A percentile compares a stretch with the other conserved stretches of the same genome.
Evolutionary conservation across 2,113 vertebrate species (phyloP).

Genomic region (Pteropus alecto): DNA sequence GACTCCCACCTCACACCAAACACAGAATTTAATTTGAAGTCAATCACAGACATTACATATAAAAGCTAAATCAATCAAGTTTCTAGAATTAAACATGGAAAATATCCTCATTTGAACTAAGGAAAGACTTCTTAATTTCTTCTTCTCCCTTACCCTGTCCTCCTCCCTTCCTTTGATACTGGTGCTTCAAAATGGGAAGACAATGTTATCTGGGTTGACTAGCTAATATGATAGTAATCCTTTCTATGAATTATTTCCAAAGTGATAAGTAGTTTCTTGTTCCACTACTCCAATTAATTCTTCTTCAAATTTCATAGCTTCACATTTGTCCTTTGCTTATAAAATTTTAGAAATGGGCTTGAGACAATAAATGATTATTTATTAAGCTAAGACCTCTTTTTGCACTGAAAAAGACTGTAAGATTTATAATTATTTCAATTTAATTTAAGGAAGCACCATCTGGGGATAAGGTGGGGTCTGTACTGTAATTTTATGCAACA

Average conservation of each 20-base stretch:
- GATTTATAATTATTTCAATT: background rate
- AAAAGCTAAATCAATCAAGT: background rate
- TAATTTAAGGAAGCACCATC: background rate
- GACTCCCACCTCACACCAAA: background rate
- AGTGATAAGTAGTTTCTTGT: background rate
- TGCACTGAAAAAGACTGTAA: background rate
- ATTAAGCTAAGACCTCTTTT: background rate
- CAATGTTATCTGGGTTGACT: background rate
- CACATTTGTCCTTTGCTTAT: background rate
- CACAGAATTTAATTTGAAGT: background rate
- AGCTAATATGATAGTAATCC: background rate
- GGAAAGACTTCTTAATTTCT: background rate
- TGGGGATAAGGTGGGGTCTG: background rate
- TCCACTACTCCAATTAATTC: background rate
- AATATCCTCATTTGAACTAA: background rate
- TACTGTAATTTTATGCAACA: background rate
- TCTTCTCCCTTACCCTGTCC: background rate
- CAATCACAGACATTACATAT: background rate
- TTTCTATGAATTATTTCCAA: conserved; percentile 17
- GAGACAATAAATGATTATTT: background rate
- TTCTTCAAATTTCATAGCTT: conserved; percentile 16
- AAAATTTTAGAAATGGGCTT: background rate
- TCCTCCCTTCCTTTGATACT: background rate
- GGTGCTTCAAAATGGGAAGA: background rate
- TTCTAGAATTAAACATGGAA: background rate